phyloP scores from a whole-genome alignment of 2,797 vertebrate species.

The Halcyon chelicuti region DNA sequence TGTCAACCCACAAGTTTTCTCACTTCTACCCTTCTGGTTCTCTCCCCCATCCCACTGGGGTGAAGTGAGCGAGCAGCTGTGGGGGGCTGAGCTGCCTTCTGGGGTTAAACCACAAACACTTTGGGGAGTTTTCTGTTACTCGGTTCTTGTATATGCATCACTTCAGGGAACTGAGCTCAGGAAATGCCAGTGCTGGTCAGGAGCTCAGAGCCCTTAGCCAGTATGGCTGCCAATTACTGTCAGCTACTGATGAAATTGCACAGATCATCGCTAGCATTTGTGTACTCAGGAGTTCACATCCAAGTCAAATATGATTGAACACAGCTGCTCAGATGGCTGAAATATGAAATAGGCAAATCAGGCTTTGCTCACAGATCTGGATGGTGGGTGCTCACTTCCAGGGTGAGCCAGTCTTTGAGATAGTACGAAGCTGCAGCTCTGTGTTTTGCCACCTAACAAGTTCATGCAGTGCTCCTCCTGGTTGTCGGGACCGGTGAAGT shows the following conservation, averaged over 20 bases:
- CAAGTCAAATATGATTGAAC: neutral
- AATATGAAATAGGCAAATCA: neutral
- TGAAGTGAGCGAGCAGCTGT: fast-evolving
- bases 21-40: neutral
- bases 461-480: neutral
- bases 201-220: neutral
- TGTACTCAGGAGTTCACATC: neutral
- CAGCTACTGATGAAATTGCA: neutral
- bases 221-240: neutral
- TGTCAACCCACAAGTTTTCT: neutral
- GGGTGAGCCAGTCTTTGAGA: neutral
- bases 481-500: neutral
- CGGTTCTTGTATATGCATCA: fast-evolving
- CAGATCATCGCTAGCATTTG: neutral
- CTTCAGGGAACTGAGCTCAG: neutral
- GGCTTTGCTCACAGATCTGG: neutral
- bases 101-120: neutral
- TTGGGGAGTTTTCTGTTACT: neutral
- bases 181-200: neutral
- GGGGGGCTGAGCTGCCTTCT: neutral
- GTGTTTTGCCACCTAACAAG: neutral
- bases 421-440: neutral
- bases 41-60: neutral
- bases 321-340: neutral
- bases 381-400: neutral